Conservation (phyloP, 1,140 invertebrate species). For the Ostrea denselamellosa region DNA sequence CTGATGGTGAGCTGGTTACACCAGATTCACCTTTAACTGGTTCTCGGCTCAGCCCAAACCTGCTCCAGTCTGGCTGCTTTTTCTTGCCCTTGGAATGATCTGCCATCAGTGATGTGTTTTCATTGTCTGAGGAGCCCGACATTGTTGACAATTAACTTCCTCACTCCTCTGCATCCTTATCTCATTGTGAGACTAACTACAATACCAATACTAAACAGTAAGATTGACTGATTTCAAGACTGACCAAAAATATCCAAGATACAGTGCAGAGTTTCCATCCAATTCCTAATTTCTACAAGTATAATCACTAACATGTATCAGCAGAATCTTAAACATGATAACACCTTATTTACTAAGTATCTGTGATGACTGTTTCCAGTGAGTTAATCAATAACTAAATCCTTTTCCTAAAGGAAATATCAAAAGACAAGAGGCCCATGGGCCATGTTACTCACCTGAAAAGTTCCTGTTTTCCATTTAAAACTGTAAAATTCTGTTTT, state of each 20-base stretch:
- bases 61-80: conserved; percentile 71
- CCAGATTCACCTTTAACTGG: conserved; percentile 61
- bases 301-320: too few relatives aligned
- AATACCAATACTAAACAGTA: not conserved
- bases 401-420: too few relatives aligned
- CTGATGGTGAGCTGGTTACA: conserved; percentile 47
- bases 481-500: too few relatives aligned
- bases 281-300: too few relatives aligned
- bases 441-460: too few relatives aligned
- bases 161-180: conserved; percentile 14
- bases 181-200: conserved; percentile 1
- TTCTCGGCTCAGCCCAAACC: conserved; percentile 75
- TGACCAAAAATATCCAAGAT: not conserved
- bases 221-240: not conserved
- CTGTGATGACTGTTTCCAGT: too few relatives aligned
- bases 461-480: too few relatives aligned
- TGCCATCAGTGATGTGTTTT: conserved; percentile 54
- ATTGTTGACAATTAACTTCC: conserved; percentile 42
- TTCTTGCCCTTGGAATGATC: conserved; percentile 51
- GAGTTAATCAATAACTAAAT: too few relatives aligned
- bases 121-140: conserved; percentile 50
- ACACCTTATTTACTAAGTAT: too few relatives aligned
- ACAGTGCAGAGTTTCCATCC: not conserved
- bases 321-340: too few relatives aligned
- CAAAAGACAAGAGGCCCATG: too few relatives aligned